A percentile compares a stretch with the other conserved stretches of the same genome.
These are phyloP conservation scores for Drosophila repleta DNA, from an alignment of 1,140 invertebrate genomes.

Conservation along the genomic window DNA sequence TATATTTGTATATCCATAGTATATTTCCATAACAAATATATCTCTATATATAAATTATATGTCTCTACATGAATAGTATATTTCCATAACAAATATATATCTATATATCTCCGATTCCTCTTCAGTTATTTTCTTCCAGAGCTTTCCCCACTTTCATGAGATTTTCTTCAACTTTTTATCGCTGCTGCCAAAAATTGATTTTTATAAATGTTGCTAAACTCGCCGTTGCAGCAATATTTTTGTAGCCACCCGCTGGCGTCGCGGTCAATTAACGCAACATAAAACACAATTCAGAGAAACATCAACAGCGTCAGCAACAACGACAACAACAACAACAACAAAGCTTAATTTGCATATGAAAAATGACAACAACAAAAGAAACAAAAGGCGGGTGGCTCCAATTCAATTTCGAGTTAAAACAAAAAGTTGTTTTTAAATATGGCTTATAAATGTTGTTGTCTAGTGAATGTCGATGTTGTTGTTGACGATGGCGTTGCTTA, in stretches of 20 bases:
- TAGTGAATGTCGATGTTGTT: conserved; percentile 46
- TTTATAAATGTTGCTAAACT: conserved; percentile 1
- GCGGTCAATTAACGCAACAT: conserved; percentile 67
- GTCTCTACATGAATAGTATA: too few species aligned
- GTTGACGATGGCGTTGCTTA: conserved; percentile 45
- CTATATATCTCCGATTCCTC: too few species aligned
- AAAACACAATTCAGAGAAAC: conserved; percentile 52
- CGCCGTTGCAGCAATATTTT: conserved; percentile 5
- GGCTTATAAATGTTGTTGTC: conserved; percentile 32
- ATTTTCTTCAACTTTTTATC: too few species aligned
- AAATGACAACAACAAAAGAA: conserved; percentile 43
- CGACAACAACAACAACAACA: too few species aligned
- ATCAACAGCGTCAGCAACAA: conserved; percentile 20
- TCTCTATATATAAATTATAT: too few species aligned
- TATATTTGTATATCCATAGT: too few species aligned
- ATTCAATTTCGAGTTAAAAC: conserved; percentile 38
- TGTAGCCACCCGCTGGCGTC: conserved; percentile 30
- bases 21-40: too few species aligned
- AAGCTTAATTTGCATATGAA: conserved; percentile 67
- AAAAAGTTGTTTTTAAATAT: conserved; percentile 40
- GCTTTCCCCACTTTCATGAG: too few species aligned
- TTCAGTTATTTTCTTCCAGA: too few species aligned
- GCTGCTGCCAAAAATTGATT: conserved; percentile 2
- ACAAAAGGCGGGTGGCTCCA: conserved; percentile 49
- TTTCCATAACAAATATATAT: too few species aligned